A percentile compares a stretch with the other conserved stretches of the same genome.
Conservation (phyloP, 2,888 invertebrate genomes). For the Drosophila nr. perissopoda region DNA sequence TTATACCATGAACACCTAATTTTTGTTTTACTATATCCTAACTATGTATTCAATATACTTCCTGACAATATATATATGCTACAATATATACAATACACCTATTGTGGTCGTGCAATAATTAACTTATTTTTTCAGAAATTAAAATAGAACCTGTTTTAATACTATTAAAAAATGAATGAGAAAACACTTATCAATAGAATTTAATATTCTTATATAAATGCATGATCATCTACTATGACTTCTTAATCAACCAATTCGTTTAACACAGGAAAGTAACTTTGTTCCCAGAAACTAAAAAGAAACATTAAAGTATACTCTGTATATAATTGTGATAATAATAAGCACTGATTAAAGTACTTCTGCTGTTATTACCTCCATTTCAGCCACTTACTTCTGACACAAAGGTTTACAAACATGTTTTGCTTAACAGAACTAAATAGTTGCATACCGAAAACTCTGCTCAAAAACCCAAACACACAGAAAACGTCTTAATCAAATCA, state of each 20-base stretch:
- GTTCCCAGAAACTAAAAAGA: too few relatives aligned
- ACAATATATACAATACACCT: too few relatives aligned
- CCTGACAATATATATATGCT: too few relatives aligned
- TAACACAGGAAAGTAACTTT: neutral
- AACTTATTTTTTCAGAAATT: neutral
- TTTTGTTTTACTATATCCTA: too few relatives aligned
- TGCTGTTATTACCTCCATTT: neutral
- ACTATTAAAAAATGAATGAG: fast-evolving
- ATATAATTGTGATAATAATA: neutral
- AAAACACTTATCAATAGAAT: neutral
- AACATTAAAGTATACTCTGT: too few relatives aligned
- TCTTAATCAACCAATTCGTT: neutral
- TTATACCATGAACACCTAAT: too few relatives aligned
- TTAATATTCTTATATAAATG: neutral
- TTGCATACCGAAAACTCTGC: neutral
- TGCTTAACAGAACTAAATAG: conserved; percentile 2
- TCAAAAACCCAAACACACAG: conserved; percentile 21
- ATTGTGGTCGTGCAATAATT: neutral
- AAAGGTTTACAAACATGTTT: conserved; percentile 21
- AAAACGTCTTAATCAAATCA: conserved; percentile 72
- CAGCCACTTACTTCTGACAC: conserved; percentile 1
- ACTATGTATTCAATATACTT: too few relatives aligned
- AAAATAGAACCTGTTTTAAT: neutral
- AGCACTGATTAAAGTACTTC: neutral
- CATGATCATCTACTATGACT: neutral